Conservation (phyloP, 1,140 invertebrate species). For the Macrosteles quadrilineatus region DNA sequence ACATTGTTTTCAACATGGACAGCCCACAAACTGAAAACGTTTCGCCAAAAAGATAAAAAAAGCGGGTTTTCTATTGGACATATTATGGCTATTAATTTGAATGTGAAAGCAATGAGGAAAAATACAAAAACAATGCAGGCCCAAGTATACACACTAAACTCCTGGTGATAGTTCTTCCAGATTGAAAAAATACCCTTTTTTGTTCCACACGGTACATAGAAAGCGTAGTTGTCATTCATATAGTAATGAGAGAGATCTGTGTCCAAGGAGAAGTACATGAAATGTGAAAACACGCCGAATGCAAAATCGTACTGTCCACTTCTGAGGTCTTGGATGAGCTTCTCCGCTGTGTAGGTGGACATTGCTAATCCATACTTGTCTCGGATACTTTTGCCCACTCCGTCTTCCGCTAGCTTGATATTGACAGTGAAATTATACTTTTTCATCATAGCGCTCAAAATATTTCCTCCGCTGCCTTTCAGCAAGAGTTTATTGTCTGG, state of each 20-base stretch:
- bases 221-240: background rate
- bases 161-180: background rate
- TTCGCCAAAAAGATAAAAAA: background rate
- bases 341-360: background rate
- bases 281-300: background rate
- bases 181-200: background rate
- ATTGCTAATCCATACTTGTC: background rate
- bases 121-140: background rate
- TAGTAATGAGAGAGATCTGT: background rate
- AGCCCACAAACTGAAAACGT: background rate
- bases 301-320: background rate
- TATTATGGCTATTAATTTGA: background rate
- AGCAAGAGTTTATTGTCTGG: background rate
- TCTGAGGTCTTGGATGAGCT: background rate
- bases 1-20: background rate
- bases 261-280: background rate
- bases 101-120: background rate
- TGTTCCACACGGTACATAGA: slow-evolving; percentile 2
- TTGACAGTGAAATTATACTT: background rate
- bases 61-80: background rate
- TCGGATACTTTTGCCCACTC: background rate
- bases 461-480: background rate
- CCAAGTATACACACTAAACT: background rate
- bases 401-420: background rate
- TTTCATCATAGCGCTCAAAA: background rate